Evolutionary conservation across 2,888 invertebrate genomes (phyloP).

Genomic region (Rhorus exstirpatorius): DNA sequence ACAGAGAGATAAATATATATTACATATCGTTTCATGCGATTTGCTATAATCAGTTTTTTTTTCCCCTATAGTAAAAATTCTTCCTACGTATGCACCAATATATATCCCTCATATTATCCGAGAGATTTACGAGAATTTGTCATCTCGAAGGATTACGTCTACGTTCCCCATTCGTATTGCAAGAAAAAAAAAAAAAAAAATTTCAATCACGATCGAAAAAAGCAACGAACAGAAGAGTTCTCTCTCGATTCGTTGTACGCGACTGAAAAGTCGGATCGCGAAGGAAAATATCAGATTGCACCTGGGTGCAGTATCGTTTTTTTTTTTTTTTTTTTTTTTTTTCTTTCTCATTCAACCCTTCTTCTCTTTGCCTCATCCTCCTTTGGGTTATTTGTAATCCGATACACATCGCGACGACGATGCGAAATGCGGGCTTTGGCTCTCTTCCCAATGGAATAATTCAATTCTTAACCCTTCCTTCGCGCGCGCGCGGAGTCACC

Average conservation of each 20-base stretch:
- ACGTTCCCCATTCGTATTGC: slow-evolving; percentile 24
- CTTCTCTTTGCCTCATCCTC: slow-evolving; percentile 3
- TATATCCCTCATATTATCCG: slow-evolving; percentile 19
- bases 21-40: too few relatives aligned
- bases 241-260: slow-evolving; percentile 43
- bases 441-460: slow-evolving; percentile 53
- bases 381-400: slow-evolving; percentile 41
- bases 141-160: slow-evolving; percentile 37
- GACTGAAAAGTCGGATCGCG: slow-evolving; percentile 48
- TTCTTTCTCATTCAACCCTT: background rate
- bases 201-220: slow-evolving; percentile 1
- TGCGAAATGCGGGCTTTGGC: slow-evolving; percentile 38
- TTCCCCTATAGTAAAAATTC: too few relatives aligned
- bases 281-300: slow-evolving; percentile 63
- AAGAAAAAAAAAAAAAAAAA: background rate
- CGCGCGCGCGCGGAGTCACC: background rate
- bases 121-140: slow-evolving; percentile 44
- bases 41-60: too few relatives aligned
- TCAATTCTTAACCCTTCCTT: slow-evolving; percentile 35
- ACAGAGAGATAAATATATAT: too few relatives aligned
- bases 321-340: slow-evolving; percentile 2
- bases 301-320: slow-evolving; percentile 32
- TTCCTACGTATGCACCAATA: background rate
- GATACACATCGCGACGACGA: slow-evolving; percentile 52
- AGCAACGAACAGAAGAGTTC: slow-evolving; percentile 10